Evolutionary conservation across 2,888 invertebrate genomes (phyloP).

Genomic region (Tiliacea citrago): DNA sequence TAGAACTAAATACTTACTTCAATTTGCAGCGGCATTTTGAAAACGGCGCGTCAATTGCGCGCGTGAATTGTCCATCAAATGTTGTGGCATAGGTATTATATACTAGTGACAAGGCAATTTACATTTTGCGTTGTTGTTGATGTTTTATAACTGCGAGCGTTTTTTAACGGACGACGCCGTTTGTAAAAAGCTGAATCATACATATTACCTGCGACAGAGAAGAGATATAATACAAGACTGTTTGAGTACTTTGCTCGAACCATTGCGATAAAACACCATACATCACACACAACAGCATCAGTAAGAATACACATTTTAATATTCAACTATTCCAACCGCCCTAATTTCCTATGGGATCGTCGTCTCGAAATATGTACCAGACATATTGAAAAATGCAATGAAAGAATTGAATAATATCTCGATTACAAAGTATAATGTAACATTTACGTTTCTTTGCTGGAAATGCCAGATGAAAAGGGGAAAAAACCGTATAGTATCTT

Average conservation of each 20-base stretch:
- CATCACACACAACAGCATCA: neutral
- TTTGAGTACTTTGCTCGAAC: neutral
- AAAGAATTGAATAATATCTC: constrained; percentile 39
- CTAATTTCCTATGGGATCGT: constrained; percentile 47
- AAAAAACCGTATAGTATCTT: neutral
- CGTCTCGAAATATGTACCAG: constrained; percentile 17
- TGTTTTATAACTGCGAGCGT: too few relatives aligned
- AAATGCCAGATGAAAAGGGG: neutral
- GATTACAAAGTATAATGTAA: constrained; percentile 48
- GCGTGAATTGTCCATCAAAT: too few relatives aligned
- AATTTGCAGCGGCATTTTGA: too few relatives aligned
- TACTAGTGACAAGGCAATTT: too few relatives aligned
- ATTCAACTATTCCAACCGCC: constrained; percentile 27
- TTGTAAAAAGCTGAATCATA: too few relatives aligned
- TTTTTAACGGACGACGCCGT: too few relatives aligned
- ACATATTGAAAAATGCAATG: constrained; percentile 47
- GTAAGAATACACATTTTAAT: constrained; percentile 19
- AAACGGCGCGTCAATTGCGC: too few relatives aligned
- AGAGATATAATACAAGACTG: too few relatives aligned
- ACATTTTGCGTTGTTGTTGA: too few relatives aligned
- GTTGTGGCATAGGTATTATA: too few relatives aligned
- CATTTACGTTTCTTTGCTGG: neutral
- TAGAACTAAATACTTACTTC: too few relatives aligned
- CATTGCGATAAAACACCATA: neutral
- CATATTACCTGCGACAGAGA: too few relatives aligned